Conservation (phyloP, 2,113 vertebrate species). For the Trochalopteron elliotii region DNA sequence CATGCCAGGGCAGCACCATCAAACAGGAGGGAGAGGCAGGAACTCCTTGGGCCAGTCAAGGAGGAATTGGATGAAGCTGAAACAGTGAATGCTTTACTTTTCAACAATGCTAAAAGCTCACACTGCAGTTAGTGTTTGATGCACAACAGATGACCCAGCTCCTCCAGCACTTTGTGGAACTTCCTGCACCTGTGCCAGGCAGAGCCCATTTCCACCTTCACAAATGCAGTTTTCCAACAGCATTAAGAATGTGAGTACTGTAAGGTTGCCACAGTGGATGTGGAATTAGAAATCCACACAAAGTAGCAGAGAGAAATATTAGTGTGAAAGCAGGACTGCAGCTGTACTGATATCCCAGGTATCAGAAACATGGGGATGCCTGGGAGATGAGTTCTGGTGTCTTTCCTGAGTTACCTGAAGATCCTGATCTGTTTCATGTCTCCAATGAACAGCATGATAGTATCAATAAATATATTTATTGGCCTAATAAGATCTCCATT, state of each 20-base stretch:
- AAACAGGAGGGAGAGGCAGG: rapidly evolving
- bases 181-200: background rate
- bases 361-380: background rate
- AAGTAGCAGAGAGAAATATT: background rate
- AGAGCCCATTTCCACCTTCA: background rate
- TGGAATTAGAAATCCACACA: background rate
- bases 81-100: background rate
- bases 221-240: background rate
- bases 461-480: background rate
- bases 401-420: background rate
- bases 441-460: background rate
- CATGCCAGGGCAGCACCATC: rapidly evolving
- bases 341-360: background rate
- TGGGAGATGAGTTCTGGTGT: background rate
- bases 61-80: background rate
- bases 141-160: background rate
- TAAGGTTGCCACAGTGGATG: background rate
- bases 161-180: background rate
- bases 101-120: background rate
- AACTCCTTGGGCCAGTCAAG: background rate
- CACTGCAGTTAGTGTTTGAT: background rate
- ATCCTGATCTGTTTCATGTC: background rate
- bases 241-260: rapidly evolving
- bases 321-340: background rate
- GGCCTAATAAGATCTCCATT: background rate